Evolutionary conservation across 2,888 invertebrate genomes (phyloP).

Genomic region (Congeria kusceri): DNA sequence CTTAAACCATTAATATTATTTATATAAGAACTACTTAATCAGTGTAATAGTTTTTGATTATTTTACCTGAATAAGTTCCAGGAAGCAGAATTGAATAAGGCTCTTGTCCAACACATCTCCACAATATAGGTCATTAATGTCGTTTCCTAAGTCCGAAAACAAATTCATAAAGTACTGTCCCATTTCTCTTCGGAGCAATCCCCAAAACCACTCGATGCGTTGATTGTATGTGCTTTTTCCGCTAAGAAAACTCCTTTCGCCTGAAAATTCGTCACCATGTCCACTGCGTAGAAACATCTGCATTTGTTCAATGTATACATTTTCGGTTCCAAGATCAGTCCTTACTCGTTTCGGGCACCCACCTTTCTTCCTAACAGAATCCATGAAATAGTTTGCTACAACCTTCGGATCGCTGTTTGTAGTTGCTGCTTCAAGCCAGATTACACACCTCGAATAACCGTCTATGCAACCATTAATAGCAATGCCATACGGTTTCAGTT

Average conservation of each 20-base stretch:
- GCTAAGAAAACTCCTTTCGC: conserved; percentile 31
- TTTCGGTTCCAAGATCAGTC: conserved; percentile 57
- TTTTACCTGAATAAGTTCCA: conserved; percentile 36
- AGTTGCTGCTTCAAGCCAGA: conserved; percentile 53
- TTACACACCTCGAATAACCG: conserved; percentile 50
- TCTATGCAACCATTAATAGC: conserved; percentile 57
- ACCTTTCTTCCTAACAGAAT: conserved; percentile 27
- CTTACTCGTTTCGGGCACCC: conserved; percentile 48
- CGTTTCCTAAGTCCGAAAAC: conserved; percentile 14
- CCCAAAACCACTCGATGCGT: conserved; percentile 13
- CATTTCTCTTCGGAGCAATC: conserved; percentile 15
- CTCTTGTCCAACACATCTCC: conserved; percentile 32
- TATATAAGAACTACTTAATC: too few species aligned
- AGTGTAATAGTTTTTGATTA: background rate
- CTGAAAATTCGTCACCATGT: conserved; percentile 17
- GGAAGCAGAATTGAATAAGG: conserved; percentile 27
- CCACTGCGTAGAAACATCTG: conserved; percentile 19
- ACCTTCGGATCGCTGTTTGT: conserved; percentile 54
- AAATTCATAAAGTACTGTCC: conserved; percentile 22
- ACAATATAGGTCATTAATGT: conserved; percentile 15
- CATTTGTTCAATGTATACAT: conserved; percentile 25
- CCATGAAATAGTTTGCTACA: conserved; percentile 43
- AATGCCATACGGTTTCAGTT: conserved; percentile 55
- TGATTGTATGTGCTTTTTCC: conserved; percentile 26
- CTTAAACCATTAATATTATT: too few species aligned